Conservation (phyloP, 2,797 vertebrate species). For the Distichodus sexfasciatus region DNA sequence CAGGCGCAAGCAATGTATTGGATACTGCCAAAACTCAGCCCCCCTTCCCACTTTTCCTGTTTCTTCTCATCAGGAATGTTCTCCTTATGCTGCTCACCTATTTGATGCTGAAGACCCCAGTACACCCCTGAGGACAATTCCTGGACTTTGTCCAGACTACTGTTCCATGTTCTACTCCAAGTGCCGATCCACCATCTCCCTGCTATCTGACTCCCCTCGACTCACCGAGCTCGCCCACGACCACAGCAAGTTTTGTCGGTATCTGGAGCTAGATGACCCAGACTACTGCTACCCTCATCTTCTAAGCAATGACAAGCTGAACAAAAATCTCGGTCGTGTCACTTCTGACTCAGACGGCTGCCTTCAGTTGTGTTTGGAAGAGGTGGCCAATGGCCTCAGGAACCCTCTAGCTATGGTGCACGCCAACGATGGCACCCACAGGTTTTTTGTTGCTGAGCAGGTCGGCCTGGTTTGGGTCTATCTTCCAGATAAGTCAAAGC, state of each 20-base stretch:
- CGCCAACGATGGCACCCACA: conserved; percentile 87
- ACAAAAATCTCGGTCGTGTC: conserved; percentile 81
- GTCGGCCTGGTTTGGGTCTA: conserved; percentile 92
- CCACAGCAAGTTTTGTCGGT: conserved; percentile 72
- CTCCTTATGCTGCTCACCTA: conserved; percentile 92
- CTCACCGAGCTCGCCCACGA: conserved; percentile 71
- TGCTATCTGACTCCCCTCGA: conserved; percentile 72
- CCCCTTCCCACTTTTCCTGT: conserved; percentile 8
- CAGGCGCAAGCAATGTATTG: conserved; percentile 3
- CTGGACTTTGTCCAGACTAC: conserved; percentile 90
- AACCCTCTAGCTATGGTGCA: conserved; percentile 95
- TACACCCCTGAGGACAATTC: conserved; percentile 82
- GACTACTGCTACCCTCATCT: conserved; percentile 94
- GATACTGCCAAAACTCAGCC: neutral
- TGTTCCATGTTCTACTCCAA: conserved; percentile 79
- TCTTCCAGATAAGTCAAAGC: conserved; percentile 79
- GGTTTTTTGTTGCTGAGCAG: conserved; percentile 93
- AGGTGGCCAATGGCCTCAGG: conserved; percentile 85
- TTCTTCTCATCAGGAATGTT: conserved; percentile 81
- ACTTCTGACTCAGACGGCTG: conserved; percentile 79
- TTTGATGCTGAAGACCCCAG: conserved; percentile 88
- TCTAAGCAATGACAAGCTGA: conserved; percentile 77
- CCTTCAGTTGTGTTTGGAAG: conserved; percentile 87
- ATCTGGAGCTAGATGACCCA: conserved; percentile 78
- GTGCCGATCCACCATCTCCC: conserved; percentile 76